Base-by-base conservation (phyloP, 2,888 invertebrate genomes). In the Meiosimyza decipiens region DNA sequence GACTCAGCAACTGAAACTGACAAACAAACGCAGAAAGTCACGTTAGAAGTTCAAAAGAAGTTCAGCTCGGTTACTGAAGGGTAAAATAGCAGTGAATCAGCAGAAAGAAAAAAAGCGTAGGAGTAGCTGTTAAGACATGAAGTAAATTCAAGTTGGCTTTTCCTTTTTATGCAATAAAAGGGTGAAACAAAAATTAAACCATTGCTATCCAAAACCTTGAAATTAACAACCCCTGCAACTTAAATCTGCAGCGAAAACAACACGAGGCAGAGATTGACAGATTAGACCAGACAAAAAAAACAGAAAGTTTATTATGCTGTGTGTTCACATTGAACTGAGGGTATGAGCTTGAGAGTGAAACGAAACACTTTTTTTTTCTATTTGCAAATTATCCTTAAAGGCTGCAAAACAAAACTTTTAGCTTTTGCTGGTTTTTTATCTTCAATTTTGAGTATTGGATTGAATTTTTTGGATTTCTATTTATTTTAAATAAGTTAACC, bases 301-400 rank as follows among this genome's bases (percentile, higher is more conserved):
- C 33, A 63, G 7, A 40, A 40, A 40, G 9, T 9, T 40, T 40
- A 40, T 5, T 40, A 40, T 40, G 9, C 9, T 40, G 9, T 5
- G 40, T 40, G 0, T 40, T 40, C 40, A 40, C 40, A 40, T 40
- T 6, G 40, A 40, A 9, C 9, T 40, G 40, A 1, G 40, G 40
- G 40, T 6, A 62, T 40, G 40, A 51, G 62, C 62, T 59, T 59
- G 63, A 77, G 80, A 82, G 79, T 81, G 81, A 77, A 82, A 78
- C 82, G 82, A 82, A 81, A 81, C 82, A 82, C 75, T 81, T 81
- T 75, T 68, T 62, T 54, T 7, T 62, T 40, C 28, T 47, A 40
- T 62, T 40, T 40, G 33, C 11, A 62, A 62, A 62, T 62, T 62
- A 62, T 62, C 40, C 60, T 62, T 60, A 33, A 60, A 28, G 60